phyloP scores from a whole-genome alignment of 2,113 vertebrate species.

The Craseonycteris thonglongyai region DNA sequence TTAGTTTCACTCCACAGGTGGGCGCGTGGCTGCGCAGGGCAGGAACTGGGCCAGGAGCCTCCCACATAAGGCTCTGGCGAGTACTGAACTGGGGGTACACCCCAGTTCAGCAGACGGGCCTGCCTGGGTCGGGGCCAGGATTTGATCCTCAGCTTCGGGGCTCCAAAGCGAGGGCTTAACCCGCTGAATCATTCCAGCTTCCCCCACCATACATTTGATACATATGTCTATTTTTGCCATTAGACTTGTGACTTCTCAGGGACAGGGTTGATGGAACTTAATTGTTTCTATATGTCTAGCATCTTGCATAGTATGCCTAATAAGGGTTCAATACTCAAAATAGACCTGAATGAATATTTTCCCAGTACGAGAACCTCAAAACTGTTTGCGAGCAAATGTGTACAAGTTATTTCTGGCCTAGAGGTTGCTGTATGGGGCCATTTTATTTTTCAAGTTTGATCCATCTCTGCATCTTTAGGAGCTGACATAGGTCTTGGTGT shows the following conservation, averaged over 20 bases:
- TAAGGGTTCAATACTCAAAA: background rate
- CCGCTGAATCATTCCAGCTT: too few relatives aligned
- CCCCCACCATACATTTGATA: too few relatives aligned
- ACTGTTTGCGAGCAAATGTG: background rate
- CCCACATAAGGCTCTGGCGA: too few relatives aligned
- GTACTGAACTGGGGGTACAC: too few relatives aligned
- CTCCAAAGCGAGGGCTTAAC: too few relatives aligned
- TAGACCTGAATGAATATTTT: background rate
- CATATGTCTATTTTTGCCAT: background rate
- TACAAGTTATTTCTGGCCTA: background rate
- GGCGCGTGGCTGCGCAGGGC: too few relatives aligned
- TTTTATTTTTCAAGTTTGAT: background rate
- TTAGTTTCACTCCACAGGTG: too few relatives aligned
- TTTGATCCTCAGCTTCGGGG: too few relatives aligned
- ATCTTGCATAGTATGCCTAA: background rate
- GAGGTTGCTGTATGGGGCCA: background rate
- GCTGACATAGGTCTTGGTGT: background rate
- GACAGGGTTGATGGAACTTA: background rate
- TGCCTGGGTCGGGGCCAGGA: too few relatives aligned
- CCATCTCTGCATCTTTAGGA: background rate
- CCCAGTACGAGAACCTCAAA: background rate
- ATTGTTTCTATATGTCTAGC: background rate
- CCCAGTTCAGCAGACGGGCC: too few relatives aligned
- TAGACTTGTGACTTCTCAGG: background rate
- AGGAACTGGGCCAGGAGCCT: too few relatives aligned